Evolutionary conservation across 2,888 invertebrate genomes (phyloP).

Genomic region (Hyles lineata): DNA sequence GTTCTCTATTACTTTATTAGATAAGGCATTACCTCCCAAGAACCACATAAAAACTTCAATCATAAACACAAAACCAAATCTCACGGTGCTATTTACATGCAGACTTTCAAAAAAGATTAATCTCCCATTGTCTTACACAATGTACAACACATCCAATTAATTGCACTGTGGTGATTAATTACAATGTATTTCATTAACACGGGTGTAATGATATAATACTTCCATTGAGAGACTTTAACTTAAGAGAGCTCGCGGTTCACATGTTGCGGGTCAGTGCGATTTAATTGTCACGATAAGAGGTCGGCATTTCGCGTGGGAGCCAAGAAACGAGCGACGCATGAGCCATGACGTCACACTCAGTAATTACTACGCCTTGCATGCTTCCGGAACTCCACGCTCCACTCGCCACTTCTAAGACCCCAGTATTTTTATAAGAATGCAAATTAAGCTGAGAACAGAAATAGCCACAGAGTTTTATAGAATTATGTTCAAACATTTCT

Average conservation of each 20-base stretch:
- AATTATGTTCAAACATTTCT: no score
- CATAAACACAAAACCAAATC: neutral
- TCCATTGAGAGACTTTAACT: slow-evolving; percentile 19
- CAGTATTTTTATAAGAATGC: slow-evolving; percentile 19
- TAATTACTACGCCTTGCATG: slow-evolving; percentile 54
- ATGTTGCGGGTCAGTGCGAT: slow-evolving; percentile 60
- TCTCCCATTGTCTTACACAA: neutral
- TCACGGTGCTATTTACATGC: neutral
- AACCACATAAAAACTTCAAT: neutral
- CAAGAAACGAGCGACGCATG: slow-evolving; percentile 33
- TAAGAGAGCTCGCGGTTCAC: slow-evolving; percentile 20
- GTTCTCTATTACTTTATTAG: neutral
- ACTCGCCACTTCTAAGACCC: slow-evolving; percentile 5
- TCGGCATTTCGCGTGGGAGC: slow-evolving; percentile 67
- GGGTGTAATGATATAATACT: neutral
- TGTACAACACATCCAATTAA: slow-evolving; percentile 4
- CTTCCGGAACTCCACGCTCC: slow-evolving; percentile 21
- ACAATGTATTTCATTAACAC: slow-evolving; percentile 5
- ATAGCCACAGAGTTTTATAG: slow-evolving; percentile 8
- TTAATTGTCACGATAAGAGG: slow-evolving; percentile 71
- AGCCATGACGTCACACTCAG: slow-evolving; percentile 60
- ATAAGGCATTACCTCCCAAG: no score
- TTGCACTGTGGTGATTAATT: neutral
- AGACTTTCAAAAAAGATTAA: slow-evolving; percentile 6
- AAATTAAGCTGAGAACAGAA: neutral